These are phyloP conservation scores for Euura lappo DNA, from an alignment of 1,140 invertebrate genomes.

Conservation along the genomic window DNA sequence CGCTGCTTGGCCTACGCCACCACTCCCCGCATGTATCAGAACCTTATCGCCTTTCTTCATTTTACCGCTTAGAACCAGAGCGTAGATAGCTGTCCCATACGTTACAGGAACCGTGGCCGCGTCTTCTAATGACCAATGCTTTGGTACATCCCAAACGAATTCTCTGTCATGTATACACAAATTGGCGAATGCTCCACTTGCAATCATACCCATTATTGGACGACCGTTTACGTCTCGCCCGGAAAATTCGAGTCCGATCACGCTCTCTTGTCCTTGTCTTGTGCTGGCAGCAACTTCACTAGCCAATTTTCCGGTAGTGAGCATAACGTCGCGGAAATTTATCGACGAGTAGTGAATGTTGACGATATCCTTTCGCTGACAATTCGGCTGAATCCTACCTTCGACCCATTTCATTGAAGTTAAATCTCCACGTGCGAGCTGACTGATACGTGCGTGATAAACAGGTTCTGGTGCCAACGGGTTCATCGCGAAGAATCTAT, in stretches of 20 bases:
- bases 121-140: slow-evolving; percentile 65
- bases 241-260: slow-evolving; percentile 77
- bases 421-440: slow-evolving; percentile 66
- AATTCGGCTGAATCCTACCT: slow-evolving; percentile 49
- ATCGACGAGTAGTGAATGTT: slow-evolving; percentile 70
- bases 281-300: slow-evolving; percentile 65
- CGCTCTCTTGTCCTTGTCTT: slow-evolving; percentile 67
- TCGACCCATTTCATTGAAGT: slow-evolving; percentile 69
- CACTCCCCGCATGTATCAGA: slow-evolving; percentile 73
- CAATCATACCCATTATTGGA: slow-evolving; percentile 75
- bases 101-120: slow-evolving; percentile 69
- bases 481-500: not conserved
- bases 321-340: slow-evolving; percentile 83
- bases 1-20: slow-evolving; percentile 74
- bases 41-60: slow-evolving; percentile 66
- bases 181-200: slow-evolving; percentile 26
- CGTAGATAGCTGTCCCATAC: slow-evolving; percentile 67
- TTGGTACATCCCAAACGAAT: slow-evolving; percentile 67
- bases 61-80: slow-evolving; percentile 63
- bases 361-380: slow-evolving; percentile 51
- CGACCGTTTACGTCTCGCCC: slow-evolving; percentile 63
- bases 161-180: slow-evolving; percentile 45
- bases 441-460: slow-evolving; percentile 68
- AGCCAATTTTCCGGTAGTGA: slow-evolving; percentile 75
- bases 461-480: not conserved